A percentile compares a stretch with the other conserved stretches of the same genome.
These are phyloP conservation scores for Pseudomyrmex sp. DNA, from an alignment of 1,140 invertebrate species.

Conservation along the genomic window DNA sequence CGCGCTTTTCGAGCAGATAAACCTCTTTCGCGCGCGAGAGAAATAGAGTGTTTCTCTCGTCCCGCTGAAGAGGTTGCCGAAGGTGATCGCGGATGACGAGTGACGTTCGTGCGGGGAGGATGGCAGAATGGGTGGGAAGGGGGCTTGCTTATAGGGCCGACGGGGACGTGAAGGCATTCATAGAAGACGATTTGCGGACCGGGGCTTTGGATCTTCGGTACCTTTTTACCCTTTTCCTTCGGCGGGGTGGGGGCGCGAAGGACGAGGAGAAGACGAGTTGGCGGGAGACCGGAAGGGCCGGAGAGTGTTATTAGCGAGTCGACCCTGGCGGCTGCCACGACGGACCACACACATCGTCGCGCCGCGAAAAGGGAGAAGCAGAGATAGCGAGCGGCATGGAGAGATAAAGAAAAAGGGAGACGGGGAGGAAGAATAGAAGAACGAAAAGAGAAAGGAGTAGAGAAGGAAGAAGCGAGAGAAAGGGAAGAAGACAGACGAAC, in stretches of 20 bases:
- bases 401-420: conserved; percentile 37
- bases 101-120: conserved; percentile 58
- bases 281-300: conserved; percentile 60
- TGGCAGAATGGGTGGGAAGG: conserved; percentile 24
- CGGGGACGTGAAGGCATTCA: conserved; percentile 74
- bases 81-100: conserved; percentile 71
- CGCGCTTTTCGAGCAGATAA: not conserved
- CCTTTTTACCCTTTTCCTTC: conserved; percentile 77
- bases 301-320: conserved; percentile 82
- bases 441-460: conserved; percentile 13
- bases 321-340: conserved; percentile 81
- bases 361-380: conserved; percentile 68
- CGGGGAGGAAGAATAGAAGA: conserved; percentile 26
- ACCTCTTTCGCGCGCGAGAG: not conserved
- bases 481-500: not conserved
- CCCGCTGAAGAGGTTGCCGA: conserved; percentile 35
- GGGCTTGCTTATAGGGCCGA: conserved; percentile 21
- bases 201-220: conserved; percentile 74
- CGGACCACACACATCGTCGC: conserved; percentile 83
- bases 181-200: conserved; percentile 80
- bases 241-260: conserved; percentile 61
- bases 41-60: conserved; percentile 3
- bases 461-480: conserved; percentile 4
- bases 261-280: conserved; percentile 37
- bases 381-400: conserved; percentile 38